Evolutionary conservation across 2,113 vertebrate genomes (phyloP).

Genomic region (Sinocyclocheilus maitianheensis): DNA sequence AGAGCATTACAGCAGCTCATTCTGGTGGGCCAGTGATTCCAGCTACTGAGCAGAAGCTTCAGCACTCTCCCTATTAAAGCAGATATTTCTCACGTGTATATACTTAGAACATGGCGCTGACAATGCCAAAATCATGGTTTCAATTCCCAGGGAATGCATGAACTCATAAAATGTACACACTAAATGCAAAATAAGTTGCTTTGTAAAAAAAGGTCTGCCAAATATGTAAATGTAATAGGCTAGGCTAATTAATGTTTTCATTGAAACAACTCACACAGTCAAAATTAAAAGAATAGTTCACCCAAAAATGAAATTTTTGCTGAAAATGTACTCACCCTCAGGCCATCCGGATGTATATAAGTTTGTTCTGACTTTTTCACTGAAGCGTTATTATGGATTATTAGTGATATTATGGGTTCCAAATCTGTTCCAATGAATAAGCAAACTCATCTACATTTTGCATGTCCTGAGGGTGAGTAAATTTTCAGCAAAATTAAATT

Average conservation of each 20-base stretch:
- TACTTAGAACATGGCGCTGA: neutral
- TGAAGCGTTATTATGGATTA: too few relatives aligned
- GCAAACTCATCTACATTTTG: too few relatives aligned
- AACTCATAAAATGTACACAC: neutral
- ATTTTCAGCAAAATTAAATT: too few relatives aligned
- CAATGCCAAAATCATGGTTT: neutral
- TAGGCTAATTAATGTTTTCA: neutral
- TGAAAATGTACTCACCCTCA: too few relatives aligned
- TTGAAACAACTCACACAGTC: neutral
- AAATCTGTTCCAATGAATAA: too few relatives aligned
- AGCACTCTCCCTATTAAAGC: neutral
- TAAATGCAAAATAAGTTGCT: neutral
- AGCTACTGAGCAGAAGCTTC: neutral
- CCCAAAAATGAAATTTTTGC: too few relatives aligned
- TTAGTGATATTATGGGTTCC: too few relatives aligned
- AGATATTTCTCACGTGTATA: too few relatives aligned
- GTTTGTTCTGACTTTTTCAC: too few relatives aligned
- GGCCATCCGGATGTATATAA: too few relatives aligned
- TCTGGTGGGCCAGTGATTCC: neutral
- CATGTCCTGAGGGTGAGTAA: too few relatives aligned
- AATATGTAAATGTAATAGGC: neutral
- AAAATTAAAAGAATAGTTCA: neutral
- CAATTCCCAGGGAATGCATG: neutral
- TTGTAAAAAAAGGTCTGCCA: neutral
- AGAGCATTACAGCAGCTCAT: slow-evolving; percentile 35